Evolutionary conservation across 2,113 vertebrate genomes (phyloP), one percentile per base, ranked within the genome.

Genomic region (Paradoxurus hermaphroditus): DNA sequence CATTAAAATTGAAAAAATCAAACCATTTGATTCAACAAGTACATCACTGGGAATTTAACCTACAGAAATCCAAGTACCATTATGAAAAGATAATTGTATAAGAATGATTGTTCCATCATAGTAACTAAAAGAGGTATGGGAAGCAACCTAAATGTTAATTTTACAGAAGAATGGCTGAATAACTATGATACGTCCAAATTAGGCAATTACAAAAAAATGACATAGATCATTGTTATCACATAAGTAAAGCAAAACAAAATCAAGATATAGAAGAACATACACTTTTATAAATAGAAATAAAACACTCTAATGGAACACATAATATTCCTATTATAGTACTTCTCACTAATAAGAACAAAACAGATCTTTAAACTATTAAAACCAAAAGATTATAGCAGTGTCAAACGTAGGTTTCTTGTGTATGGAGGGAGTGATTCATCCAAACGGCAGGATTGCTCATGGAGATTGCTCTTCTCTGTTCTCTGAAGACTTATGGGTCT

Each of bases 61-160:
- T 62, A 14, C 7, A 86, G 72, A 90, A 91, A 92, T 86, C 14
- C 56, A 91, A 44, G 25, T 78, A n/a, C 8, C 4, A 3, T n/a
- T 78, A 65, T 86, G 34, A 62, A 53, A 93, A 89, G 21, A 14
- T 86, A 68, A 27, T 89, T 94, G 12, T 79, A 18, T 89, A 94
- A 75, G 25, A 41, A 68, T 85, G 13, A 49, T 14, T 89, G 39
- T 1, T 78, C 8, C 5, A 51, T 65, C 59, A 4, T 44, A 29
- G 6, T 75, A 75, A 75, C 39, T 75, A 44, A 75, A 29, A 75
- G 23, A 41, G 53, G 53, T 18, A 36, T 7, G 59, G 59, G 59
- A 68, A 68, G 25, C 25, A 44, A 44, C 14, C 14, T 75, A 44
- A 44, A 16, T 44, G 72, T 44, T 44, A 44, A 41, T 75, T 29